Conservation (phyloP, 2,888 invertebrate species). For the Ophion ellenae region DNA sequence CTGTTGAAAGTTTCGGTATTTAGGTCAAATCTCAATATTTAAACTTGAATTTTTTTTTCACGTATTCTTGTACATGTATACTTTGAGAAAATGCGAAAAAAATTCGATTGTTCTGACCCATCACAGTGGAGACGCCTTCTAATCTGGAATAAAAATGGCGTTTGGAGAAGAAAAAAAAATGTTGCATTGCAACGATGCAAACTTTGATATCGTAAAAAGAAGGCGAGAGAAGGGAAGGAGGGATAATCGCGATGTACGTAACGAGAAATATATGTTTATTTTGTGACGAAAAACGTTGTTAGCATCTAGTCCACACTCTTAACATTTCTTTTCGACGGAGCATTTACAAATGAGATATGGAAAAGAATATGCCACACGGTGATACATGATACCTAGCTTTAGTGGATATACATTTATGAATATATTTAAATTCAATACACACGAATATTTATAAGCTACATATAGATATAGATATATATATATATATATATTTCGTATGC, state of each 20-base stretch:
- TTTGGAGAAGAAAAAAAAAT: too few species aligned
- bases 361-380: slow-evolving; percentile 45
- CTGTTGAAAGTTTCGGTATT: too few species aligned
- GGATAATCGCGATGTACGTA: slow-evolving; percentile 13
- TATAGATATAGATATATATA: slow-evolving; percentile 59
- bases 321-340: slow-evolving; percentile 58
- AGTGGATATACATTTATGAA: slow-evolving; percentile 62
- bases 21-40: too few species aligned
- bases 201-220: not conserved
- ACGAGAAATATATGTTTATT: slow-evolving; percentile 69
- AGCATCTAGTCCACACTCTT: slow-evolving; percentile 68
- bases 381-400: slow-evolving; percentile 50
- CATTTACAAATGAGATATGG: slow-evolving; percentile 57
- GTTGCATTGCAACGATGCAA: too few species aligned
- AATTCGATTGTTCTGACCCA: too few species aligned
- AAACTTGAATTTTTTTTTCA: too few species aligned
- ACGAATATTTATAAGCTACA: slow-evolving; percentile 52
- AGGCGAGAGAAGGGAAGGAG: not conserved
- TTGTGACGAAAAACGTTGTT: slow-evolving; percentile 74
- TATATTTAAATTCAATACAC: slow-evolving; percentile 64
- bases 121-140: too few species aligned
- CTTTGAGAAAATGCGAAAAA: too few species aligned
- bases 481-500: slow-evolving; percentile 72
- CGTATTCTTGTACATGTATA: too few species aligned
- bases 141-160: too few species aligned